These are phyloP conservation scores for Hippoglossus hippoglossus DNA, from an alignment of 2,797 vertebrate genomes.

Conservation along the genomic window DNA sequence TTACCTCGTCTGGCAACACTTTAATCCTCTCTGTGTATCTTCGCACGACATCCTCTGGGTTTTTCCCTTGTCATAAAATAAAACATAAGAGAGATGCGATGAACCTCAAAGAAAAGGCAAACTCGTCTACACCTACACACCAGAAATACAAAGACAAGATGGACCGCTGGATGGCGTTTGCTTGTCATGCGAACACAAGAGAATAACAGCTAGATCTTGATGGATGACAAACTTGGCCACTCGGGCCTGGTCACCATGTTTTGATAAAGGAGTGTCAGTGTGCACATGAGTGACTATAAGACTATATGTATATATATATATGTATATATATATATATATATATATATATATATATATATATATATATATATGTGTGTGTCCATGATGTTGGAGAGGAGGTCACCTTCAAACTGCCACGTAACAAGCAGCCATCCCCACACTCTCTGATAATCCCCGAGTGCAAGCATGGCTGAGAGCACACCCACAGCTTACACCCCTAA, in stretches of 20 bases:
- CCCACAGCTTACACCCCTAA: conserved; percentile 70
- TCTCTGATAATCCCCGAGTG: conserved; percentile 70
- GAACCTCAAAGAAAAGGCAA: conserved; percentile 12
- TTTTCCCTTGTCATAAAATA: conserved; percentile 86
- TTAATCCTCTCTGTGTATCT: conserved; percentile 96
- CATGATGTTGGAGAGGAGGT: conserved; percentile 56
- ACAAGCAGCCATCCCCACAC: conserved; percentile 45
- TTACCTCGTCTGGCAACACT: conserved; percentile 92
- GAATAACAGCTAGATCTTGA: conserved; percentile 19
- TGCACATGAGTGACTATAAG: background rate
- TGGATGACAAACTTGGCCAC: conserved; percentile 8
- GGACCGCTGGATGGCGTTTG: conserved; percentile 1
- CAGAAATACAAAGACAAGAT: background rate
- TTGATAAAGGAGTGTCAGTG: conserved; percentile 7
- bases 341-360: background rate
- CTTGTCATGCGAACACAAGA: conserved; percentile 25
- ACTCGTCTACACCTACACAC: conserved; percentile 18
- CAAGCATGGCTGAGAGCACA: conserved; percentile 62
- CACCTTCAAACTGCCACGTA: conserved; percentile 70
- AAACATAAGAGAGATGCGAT: conserved; percentile 24
- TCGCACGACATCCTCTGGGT: conserved; percentile 94
- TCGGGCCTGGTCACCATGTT: background rate
- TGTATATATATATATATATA: no score
- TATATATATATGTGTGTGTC: background rate
- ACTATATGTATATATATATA: no score